Evolutionary conservation across 1,140 invertebrate species (phyloP).

Genomic region (Protaetia brevitarsis): DNA sequence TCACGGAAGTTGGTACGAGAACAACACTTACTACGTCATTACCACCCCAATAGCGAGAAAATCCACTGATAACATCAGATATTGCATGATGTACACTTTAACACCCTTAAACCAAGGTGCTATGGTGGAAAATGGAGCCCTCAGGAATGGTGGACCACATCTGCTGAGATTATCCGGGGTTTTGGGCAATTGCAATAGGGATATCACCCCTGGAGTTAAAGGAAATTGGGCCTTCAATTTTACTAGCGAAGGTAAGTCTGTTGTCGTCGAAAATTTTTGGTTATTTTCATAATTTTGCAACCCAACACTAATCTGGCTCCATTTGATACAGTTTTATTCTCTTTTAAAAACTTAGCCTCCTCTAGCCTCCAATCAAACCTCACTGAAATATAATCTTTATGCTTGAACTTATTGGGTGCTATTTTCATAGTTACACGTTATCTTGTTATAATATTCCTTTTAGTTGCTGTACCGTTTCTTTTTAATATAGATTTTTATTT

Average conservation of each 20-base stretch:
- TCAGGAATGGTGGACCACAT: constrained; percentile 35
- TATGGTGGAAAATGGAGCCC: constrained; percentile 26
- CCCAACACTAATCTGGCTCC: neutral
- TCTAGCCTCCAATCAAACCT: no score
- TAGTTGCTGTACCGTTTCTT: no score
- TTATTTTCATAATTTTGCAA: neutral
- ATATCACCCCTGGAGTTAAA: constrained; percentile 48
- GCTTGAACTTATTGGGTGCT: no score
- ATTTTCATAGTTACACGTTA: no score
- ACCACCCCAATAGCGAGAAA: constrained; percentile 52
- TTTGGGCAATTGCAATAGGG: constrained; percentile 51
- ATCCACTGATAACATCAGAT: constrained; percentile 47
- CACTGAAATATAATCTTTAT: no score
- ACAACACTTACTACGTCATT: constrained; percentile 63
- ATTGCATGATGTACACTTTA: constrained; percentile 55
- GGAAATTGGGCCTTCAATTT: constrained; percentile 56
- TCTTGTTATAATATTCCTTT: no score
- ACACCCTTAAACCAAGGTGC: constrained; percentile 33
- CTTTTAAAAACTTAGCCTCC: no score
- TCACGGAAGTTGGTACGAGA: constrained; percentile 66
- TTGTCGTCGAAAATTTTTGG: neutral
- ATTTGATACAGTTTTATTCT: neutral
- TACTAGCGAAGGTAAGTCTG: constrained; percentile 56
- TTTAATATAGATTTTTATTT: no score
- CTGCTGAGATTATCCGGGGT: constrained; percentile 49